Evolutionary conservation across 2,113 vertebrate genomes (phyloP).

Genomic region (Austrofundulus limnaeus): DNA sequence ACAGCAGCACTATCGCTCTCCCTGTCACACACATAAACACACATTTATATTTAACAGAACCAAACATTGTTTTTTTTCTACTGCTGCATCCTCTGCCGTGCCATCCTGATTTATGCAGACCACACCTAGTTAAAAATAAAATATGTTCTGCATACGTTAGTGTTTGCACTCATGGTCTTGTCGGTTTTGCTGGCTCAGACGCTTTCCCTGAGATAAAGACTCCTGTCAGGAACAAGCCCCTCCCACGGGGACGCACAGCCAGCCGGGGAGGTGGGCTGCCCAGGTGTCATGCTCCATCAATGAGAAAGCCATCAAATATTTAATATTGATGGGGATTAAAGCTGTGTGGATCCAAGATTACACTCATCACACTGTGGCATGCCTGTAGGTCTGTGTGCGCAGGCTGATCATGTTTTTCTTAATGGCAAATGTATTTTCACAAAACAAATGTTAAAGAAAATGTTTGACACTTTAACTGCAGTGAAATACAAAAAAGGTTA

Average conservation of each 20-base stretch:
- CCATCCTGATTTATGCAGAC: conserved; percentile 24
- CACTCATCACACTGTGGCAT: conserved; percentile 34
- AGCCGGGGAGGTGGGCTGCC: conserved; percentile 43
- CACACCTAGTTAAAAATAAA: conserved; percentile 32
- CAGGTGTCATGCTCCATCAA: conserved; percentile 70
- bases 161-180: conserved; percentile 10
- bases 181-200: conserved; percentile 54
- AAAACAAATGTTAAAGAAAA: conserved; percentile 14
- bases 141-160: conserved; percentile 17
- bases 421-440: conserved; percentile 2
- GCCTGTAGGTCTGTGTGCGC: background rate
- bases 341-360: conserved; percentile 53
- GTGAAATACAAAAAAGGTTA: background rate
- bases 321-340: conserved; percentile 72
- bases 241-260: conserved; percentile 29
- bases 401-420: background rate
- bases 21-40: conserved; percentile 17
- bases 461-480: conserved; percentile 2
- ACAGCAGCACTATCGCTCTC: conserved; percentile 29
- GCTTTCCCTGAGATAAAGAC: conserved; percentile 30
- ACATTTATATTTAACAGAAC: conserved; percentile 7
- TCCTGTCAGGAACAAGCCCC: conserved; percentile 47
- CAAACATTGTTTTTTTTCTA: conserved; percentile 13
- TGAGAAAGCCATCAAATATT: conserved; percentile 72
- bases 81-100: conserved; percentile 13